phyloP scores from a whole-genome alignment of 2,113 vertebrate genomes.

The Vanacampus margaritifer region DNA sequence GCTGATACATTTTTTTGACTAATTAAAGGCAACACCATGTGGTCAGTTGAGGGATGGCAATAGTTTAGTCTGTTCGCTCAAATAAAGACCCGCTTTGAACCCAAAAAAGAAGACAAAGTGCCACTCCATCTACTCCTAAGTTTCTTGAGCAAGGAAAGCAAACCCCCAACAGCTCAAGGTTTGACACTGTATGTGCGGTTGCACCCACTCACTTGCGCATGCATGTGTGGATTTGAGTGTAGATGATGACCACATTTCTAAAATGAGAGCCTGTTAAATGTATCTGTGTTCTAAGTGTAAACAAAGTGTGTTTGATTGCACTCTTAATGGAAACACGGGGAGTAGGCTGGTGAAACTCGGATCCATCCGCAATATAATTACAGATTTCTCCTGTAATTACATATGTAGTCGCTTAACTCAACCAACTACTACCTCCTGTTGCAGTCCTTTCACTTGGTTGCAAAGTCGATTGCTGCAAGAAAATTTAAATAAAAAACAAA shows the following conservation, averaged over 20 bases:
- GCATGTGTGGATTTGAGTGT: neutral
- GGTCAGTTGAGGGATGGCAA: neutral
- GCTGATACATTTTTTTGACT: neutral
- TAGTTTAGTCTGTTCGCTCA: neutral
- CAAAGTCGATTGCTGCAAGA: conserved; percentile 17
- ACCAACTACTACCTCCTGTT: conserved; percentile 42
- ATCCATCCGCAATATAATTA: conserved; percentile 74
- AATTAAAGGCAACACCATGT: neutral
- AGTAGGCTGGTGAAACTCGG: conserved; percentile 60
- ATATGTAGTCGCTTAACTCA: conserved; percentile 43
- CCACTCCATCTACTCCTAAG: neutral
- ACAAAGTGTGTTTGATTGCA: conserved; percentile 41
- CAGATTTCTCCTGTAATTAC: conserved; percentile 72
- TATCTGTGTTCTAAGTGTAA: neutral
- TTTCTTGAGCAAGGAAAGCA: neutral
- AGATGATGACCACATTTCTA: neutral
- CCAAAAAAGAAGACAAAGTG: neutral
- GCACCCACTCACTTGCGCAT: neutral
- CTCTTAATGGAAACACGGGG: conserved; percentile 33
- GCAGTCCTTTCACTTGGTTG: conserved; percentile 8
- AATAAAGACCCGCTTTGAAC: neutral
- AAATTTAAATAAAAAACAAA: conserved; percentile 21
- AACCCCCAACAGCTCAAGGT: neutral
- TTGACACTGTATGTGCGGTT: neutral
- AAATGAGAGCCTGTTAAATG: neutral